Evolutionary conservation across 2,113 vertebrate genomes (phyloP).

Genomic region (Suricata suricatta): DNA sequence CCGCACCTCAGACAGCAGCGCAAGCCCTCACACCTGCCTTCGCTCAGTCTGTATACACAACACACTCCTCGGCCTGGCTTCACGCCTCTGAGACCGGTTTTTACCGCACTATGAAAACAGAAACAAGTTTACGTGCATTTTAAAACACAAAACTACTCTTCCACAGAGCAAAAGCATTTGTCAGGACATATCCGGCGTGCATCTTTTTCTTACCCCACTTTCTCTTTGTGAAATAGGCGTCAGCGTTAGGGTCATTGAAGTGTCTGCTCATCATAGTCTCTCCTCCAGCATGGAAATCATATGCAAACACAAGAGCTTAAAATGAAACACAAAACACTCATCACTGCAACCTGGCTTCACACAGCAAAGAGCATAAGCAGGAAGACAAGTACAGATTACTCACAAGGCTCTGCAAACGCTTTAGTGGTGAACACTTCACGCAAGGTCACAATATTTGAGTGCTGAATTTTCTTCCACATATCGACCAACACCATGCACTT

Average conservation of each 20-base stretch:
- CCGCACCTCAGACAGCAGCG: not conserved
- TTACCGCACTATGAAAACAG: not conserved
- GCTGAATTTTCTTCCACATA: conserved; percentile 99
- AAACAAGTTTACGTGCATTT: not conserved
- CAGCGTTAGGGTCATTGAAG: conserved; percentile 97
- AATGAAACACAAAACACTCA: conserved; percentile 76
- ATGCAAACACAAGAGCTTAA: conserved; percentile 97
- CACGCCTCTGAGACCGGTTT: not conserved
- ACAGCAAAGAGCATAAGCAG: not conserved
- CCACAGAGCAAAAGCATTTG: conserved; percentile 7
- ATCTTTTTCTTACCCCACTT: conserved; percentile 95
- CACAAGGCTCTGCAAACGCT: conserved; percentile 98
- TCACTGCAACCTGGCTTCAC: conserved; percentile 50
- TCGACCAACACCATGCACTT: conserved; percentile 99
- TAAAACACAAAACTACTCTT: conserved; percentile 8
- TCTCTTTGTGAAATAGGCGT: conserved; percentile 98
- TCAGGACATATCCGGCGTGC: not conserved
- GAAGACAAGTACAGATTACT: conserved; percentile 71
- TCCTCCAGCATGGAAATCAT: conserved; percentile 98
- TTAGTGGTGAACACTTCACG: conserved; percentile 99
- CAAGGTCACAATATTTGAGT: conserved; percentile 96
- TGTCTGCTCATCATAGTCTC: conserved; percentile 99
- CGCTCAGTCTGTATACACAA: not conserved
- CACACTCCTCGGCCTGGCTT: not conserved
- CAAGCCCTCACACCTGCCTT: not conserved